Base-by-base conservation (phyloP, 2,888 invertebrate species). In the Brachylomia viminalis region DNA sequence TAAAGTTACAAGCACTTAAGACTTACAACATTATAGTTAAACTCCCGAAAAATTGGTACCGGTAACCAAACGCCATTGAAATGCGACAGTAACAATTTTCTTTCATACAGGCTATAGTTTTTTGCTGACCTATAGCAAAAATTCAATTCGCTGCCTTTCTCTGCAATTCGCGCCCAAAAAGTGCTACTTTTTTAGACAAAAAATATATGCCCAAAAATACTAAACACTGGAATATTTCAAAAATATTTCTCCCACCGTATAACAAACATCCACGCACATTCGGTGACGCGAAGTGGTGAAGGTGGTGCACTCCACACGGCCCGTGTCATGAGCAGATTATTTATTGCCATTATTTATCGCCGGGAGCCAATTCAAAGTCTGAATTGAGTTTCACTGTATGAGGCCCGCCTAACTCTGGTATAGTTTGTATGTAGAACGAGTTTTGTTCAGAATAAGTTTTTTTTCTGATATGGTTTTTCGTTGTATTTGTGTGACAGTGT, bases 311-410 rank as follows among this genome's bases (percentile, higher is more conserved):
- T 95, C 92, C 92, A 94, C 94, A 94, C 94, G 92, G 89, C 91
- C 92, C 91, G 91, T 93, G 95, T 95, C 95, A 94, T 86, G 83
- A 82, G 79, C 96, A 96, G 95, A 95, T 95, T 94, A 95, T 95
- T 95, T 95, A 95, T 95, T 83, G 91, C 92, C 89, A 90, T 95
- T 95, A 95, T 95, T 95, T 96, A 95, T 95, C 93, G 92, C 91
- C 88, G 87, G 85, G 79, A 77, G 69, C 86, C 80, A 69, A 80
- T 85, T 85, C 79, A 85, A 83, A 85, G 88, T 89, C 88, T 87
- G 92, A 91, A 92, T 92, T 89, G 91, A 90, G 88, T 89, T 90
- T 82, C 59, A 75, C 79, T 62, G 85, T 75, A 73, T 87, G 77
- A 61, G 80, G 42, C 62, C 67, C 52, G 79, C 77, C 83, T 85